Conservation (phyloP, 1,140 invertebrate species). For the Metaphire vulgaris region DNA sequence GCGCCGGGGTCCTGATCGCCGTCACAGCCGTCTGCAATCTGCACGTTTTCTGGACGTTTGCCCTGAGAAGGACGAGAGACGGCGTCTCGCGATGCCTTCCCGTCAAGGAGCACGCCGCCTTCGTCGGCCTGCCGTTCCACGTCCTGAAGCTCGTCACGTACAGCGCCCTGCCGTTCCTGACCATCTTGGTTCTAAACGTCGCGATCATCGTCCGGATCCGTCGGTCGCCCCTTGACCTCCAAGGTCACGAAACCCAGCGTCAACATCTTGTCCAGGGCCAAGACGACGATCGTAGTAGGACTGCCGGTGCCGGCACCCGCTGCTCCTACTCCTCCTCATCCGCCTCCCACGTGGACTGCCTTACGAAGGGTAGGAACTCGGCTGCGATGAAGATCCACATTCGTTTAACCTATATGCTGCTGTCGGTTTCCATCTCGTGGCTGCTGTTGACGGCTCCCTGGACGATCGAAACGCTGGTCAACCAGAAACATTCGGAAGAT, state of each 20-base stretch:
- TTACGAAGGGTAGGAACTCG: neutral
- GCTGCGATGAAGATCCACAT: neutral
- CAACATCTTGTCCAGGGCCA: too few relatives aligned
- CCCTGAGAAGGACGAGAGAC: neutral
- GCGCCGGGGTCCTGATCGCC: constrained; percentile 7
- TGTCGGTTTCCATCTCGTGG: constrained; percentile 47
- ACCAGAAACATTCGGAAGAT: constrained; percentile 21
- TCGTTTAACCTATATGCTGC: constrained; percentile 43
- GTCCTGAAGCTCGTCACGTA: constrained; percentile 13
- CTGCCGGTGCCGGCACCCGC: too few relatives aligned
- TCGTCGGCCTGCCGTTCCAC: constrained; percentile 8
- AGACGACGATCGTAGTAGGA: too few relatives aligned
- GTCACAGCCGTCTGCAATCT: constrained; percentile 12
- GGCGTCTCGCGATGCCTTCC: constrained; percentile 6
- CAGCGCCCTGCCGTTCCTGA: constrained; percentile 14
- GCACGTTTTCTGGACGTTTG: constrained; percentile 24
- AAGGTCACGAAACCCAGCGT: neutral
- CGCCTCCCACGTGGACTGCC: neutral
- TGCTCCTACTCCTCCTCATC: neutral
- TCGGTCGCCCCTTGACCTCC: neutral
- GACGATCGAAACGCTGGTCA: constrained; percentile 40
- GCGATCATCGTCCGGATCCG: constrained; percentile 8
- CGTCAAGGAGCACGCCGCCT: neutral
- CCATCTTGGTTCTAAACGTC: constrained; percentile 16
- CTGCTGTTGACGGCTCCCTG: constrained; percentile 46